Evolutionary conservation across 2,113 vertebrate genomes (phyloP).

Genomic region (Thinocorus orbignyianus): DNA sequence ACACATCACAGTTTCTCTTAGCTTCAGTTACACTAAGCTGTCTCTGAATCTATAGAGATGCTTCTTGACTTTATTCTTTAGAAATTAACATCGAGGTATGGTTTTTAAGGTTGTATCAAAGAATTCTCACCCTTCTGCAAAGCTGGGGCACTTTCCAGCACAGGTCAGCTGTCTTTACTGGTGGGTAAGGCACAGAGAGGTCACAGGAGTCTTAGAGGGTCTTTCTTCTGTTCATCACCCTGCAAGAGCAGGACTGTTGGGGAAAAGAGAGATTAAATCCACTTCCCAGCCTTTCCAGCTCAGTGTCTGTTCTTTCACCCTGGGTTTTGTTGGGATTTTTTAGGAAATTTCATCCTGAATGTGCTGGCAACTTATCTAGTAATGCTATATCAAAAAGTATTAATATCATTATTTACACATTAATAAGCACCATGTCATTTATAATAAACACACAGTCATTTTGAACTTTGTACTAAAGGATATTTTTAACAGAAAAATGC

Average conservation of each 20-base stretch:
- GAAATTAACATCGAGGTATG: not conserved
- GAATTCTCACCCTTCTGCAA: not conserved
- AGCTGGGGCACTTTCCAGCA: not conserved
- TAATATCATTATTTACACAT: not conserved
- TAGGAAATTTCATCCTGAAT: not conserved
- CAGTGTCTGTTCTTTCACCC: not conserved
- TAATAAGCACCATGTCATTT: not conserved
- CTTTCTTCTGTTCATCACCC: not conserved
- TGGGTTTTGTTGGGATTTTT: not conserved
- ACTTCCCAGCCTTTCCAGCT: not conserved
- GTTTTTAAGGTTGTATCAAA: not conserved
- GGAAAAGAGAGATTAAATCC: not conserved
- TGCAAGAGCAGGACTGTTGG: not conserved
- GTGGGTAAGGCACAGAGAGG: not conserved
- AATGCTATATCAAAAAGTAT: not conserved
- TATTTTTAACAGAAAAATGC: not conserved
- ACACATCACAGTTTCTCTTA: slow-evolving; percentile 64
- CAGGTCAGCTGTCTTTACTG: not conserved
- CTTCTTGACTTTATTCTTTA: not conserved
- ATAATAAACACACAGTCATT: not conserved
- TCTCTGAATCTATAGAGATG: not conserved
- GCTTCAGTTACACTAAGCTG: not conserved
- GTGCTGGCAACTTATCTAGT: not conserved
- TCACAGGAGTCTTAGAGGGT: not conserved
- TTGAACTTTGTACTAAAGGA: not conserved